These are phyloP conservation scores for Tricholauxania praeusta DNA, from an alignment of 2,888 invertebrate species.

Conservation along the genomic window DNA sequence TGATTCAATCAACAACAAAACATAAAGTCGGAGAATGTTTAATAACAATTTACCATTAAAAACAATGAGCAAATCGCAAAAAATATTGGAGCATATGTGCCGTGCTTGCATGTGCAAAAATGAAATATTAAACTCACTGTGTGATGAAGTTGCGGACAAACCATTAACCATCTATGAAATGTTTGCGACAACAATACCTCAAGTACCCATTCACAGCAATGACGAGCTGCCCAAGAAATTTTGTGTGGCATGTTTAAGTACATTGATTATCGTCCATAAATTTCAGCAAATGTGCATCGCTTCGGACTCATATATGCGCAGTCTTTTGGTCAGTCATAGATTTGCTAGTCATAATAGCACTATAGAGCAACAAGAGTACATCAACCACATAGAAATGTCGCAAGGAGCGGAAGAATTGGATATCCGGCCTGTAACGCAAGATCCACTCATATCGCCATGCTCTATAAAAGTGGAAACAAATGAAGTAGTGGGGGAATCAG, in stretches of 20 bases:
- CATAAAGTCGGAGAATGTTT: no score
- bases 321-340: constrained; percentile 20
- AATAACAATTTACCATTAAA: no score
- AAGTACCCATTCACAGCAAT: constrained; percentile 14
- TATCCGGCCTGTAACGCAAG: constrained; percentile 32
- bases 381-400: background rate
- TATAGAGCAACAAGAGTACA: no score
- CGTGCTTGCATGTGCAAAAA: constrained; percentile 45
- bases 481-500: no score
- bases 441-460: no score
- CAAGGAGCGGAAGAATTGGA: constrained; percentile 2
- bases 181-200: constrained; percentile 20
- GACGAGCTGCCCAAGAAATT: constrained; percentile 74
- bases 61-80: background rate
- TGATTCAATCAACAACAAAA: no score
- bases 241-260: constrained; percentile 71
- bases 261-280: constrained; percentile 69
- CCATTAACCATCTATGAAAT: constrained; percentile 22
- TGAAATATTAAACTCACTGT: constrained; percentile 29
- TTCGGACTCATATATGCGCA: constrained; percentile 65
- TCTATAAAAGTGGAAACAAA: constrained; percentile 1
- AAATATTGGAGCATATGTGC: constrained; percentile 36
- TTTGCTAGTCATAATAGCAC: background rate
- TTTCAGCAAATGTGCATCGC: constrained; percentile 69
- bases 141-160: background rate